Evolutionary conservation across 1,140 invertebrate species (phyloP).

Genomic region (Wasmannia auropunctata): DNA sequence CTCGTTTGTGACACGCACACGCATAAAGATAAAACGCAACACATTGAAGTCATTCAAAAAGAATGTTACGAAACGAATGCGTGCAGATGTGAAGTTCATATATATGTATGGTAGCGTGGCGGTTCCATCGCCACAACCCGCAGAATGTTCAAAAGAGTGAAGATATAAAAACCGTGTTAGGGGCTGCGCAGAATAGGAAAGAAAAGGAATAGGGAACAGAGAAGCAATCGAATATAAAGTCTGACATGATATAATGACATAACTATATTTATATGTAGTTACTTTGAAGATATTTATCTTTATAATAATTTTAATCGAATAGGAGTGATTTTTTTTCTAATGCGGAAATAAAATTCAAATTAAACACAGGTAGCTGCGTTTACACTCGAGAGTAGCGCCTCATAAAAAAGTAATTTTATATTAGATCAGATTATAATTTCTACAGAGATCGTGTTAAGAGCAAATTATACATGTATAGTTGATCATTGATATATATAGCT

Average conservation of each 20-base stretch:
- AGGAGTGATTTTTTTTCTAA: background rate
- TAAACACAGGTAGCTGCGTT: background rate
- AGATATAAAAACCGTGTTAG: no score
- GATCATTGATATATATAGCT: conserved; percentile 26
- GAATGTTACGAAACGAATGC: background rate
- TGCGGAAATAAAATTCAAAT: background rate
- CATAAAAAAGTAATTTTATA: conserved; percentile 1
- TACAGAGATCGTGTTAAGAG: conserved; percentile 18
- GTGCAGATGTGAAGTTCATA: background rate
- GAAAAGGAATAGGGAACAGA: no score
- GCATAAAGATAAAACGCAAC: background rate
- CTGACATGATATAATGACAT: background rate
- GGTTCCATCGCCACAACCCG: no score
- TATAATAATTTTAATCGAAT: background rate
- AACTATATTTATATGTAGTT: background rate
- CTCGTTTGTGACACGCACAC: background rate
- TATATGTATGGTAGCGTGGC: no score
- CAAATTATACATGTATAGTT: background rate
- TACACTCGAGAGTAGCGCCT: background rate
- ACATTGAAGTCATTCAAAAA: background rate
- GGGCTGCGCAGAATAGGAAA: no score
- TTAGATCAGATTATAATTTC: conserved; percentile 2
- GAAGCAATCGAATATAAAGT: background rate
- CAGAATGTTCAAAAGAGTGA: no score
- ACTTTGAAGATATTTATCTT: background rate